Evolutionary conservation across 2,888 invertebrate species (phyloP), one percentile per base, ranked within the genome.

Genomic region (Rhopalosiphum nymphaeae): DNA sequence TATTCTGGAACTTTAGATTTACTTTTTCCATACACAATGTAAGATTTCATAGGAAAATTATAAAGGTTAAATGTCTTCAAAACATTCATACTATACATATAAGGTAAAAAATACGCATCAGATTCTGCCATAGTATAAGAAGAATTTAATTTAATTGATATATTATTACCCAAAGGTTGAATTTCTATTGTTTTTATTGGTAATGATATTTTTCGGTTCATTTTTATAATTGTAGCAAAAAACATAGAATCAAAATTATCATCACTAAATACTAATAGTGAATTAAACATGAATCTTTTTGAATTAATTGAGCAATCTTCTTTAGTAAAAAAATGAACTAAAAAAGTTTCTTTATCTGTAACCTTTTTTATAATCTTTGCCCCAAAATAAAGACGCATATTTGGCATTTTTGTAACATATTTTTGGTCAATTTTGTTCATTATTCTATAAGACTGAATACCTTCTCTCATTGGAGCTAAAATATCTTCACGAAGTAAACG

Each of bases 61-160:
- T 96, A 96, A 46, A 96, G 95, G 87, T 96, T 96, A 92, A 97
- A 96, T 1, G 96, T 96, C 95, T 97, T 97, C 53, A 98, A 95
- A n/a, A 97, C 97, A 95, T 96, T 96, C 92, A 98, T 96, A 0
- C 98, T 97, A 95, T 97, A 97, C 95, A 97, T 96, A 95, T 98
- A 98, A 0, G 98, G 98, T 95, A 98, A 98, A 95, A 98, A 98
- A 96, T 97, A 98, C 0, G 97, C 97, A 91, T 97, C 97, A 92
- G 98, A 97, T 95, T 98, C 98, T 4, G 98, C 96, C 97, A 98
- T 97, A 0, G 97, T 95, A 94, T 97, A 97, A 0, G 96, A 95
- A 94, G 96, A 95, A 0, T 96, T 95, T 49, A 95, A 95, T 89
- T 96, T 95, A 46, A 95, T 95, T 2, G 95, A 95, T 49, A 96